Base-by-base conservation (phyloP, 2,113 vertebrate genomes). In the Nipponia nippon region DNA sequence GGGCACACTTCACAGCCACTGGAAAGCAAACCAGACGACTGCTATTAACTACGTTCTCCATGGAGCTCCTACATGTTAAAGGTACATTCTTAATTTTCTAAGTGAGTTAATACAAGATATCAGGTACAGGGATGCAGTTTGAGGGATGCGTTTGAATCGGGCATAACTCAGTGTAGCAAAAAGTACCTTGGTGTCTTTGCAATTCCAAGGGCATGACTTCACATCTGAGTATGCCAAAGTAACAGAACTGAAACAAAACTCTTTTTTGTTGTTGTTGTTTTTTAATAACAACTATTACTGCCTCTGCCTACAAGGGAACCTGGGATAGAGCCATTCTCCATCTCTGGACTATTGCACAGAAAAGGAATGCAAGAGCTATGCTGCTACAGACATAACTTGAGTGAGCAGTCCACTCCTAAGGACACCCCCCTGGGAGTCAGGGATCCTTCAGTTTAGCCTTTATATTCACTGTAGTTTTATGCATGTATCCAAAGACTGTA, bases 1-100 rank as follows among this genome's bases (percentile, higher is more conserved):
- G 16, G 18, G 16, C 1, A 14, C 1, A 1, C 8, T 79, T 83
- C 66, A n/a, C 8, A 92, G 47, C 14, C 38, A 14, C 0, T 47
- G 34, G 73, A 94, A 91, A 78, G 44, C 38, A 89, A 81, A 92
- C 4, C n/a, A 83, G 42, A 38, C 6, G 83, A n/a, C 29, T 73
- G 22, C 32, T 82, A 46, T n/a, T 87, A 78, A 75, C 42, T 50
- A 29, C 19, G 7, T 21, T 70, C 27, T 81, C 55, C 32, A 26
- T 7, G 29, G 62, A 91, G 36, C 5, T 55, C 32, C 26, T 38
- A 4, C 42, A 25, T 23, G 13, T 63, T 83, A 80, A 63, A 83
- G 26, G 40, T 34, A 58, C 6, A 44, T 65, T 62, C 44, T 42
- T 67, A 38, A 66, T 36, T 25, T 73, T 80, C 26, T 55, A 55